phyloP scores from a whole-genome alignment of 2,113 vertebrate genomes.

The Lasiurus borealis region DNA sequence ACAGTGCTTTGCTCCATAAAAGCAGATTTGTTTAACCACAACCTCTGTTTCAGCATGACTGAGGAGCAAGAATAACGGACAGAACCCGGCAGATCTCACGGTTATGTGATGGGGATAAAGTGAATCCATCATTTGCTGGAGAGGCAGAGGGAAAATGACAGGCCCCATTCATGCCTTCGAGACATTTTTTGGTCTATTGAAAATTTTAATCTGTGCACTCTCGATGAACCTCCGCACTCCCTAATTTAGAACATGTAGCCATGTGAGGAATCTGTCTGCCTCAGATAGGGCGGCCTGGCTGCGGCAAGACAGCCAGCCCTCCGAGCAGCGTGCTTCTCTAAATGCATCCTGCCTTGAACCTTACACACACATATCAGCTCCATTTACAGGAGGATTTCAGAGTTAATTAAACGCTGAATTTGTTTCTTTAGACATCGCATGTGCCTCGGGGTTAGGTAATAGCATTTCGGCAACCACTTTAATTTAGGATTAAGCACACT shows the following conservation, averaged over 20 bases:
- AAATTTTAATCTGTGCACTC: conserved; percentile 94
- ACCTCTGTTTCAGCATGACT: conserved; percentile 91
- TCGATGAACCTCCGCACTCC: conserved; percentile 90
- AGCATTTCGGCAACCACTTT: conserved; percentile 76
- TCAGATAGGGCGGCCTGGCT: conserved; percentile 81
- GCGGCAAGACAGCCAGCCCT: conserved; percentile 82
- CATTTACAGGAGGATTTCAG: conserved; percentile 81
- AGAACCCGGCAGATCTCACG: conserved; percentile 86
- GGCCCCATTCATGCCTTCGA: conserved; percentile 93
- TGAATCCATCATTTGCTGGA: conserved; percentile 88
- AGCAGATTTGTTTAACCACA: conserved; percentile 94
- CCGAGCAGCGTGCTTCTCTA: conserved; percentile 75
- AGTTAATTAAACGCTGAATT: conserved; percentile 87
- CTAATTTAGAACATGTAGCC: conserved; percentile 88
- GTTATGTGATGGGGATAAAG: conserved; percentile 84
- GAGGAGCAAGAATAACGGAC: conserved; percentile 85
- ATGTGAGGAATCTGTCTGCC: conserved; percentile 83
- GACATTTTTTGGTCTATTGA: conserved; percentile 94
- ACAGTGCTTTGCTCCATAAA: conserved; percentile 90
- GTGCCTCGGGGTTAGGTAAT: conserved; percentile 69
- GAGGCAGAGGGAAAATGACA: conserved; percentile 92
- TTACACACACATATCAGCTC: conserved; percentile 75
- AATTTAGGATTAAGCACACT: conserved; percentile 79
- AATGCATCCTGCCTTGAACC: conserved; percentile 84
- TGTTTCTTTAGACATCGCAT: conserved; percentile 81